These are phyloP conservation scores for Flabesymbios commensalis DNA, from an alignment of 2,888 invertebrate species.

Conservation along the genomic window DNA sequence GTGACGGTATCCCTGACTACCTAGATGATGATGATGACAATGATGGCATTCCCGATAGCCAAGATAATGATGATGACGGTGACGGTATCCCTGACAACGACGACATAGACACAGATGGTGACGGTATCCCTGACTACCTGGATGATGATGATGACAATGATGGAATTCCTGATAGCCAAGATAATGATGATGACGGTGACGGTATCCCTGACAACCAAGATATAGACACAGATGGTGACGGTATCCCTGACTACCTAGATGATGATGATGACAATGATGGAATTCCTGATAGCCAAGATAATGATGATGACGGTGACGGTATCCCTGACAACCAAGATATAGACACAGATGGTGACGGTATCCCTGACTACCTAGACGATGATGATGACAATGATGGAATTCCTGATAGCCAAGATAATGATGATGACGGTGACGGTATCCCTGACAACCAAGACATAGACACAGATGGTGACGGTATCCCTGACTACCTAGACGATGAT, in stretches of 20 bases:
- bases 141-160: conserved; percentile 7
- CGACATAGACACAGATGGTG: conserved; percentile 2
- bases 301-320: conserved; percentile 45
- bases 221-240: conserved; percentile 35
- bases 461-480: conserved; percentile 29
- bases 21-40: conserved; percentile 31
- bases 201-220: conserved; percentile 50
- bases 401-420: conserved; percentile 33
- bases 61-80: conserved; percentile 36
- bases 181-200: conserved; percentile 49
- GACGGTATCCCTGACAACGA: conserved; percentile 5
- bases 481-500: conserved; percentile 26
- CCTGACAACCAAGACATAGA: conserved; percentile 45
- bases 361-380: background rate
- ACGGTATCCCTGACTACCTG: background rate
- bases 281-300: conserved; percentile 13
- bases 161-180: conserved; percentile 17
- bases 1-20: conserved; percentile 48
- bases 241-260: background rate
- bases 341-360: background rate
- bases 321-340: conserved; percentile 33
- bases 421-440: conserved; percentile 51
- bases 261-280: conserved; percentile 19
- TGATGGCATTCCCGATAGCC: conserved; percentile 47
- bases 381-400: background rate